A percentile compares a stretch with the other conserved stretches of the same genome.
Evolutionary conservation across 2,797 vertebrate species (phyloP).

Genomic region (Helicolenus hilgendorfi): DNA sequence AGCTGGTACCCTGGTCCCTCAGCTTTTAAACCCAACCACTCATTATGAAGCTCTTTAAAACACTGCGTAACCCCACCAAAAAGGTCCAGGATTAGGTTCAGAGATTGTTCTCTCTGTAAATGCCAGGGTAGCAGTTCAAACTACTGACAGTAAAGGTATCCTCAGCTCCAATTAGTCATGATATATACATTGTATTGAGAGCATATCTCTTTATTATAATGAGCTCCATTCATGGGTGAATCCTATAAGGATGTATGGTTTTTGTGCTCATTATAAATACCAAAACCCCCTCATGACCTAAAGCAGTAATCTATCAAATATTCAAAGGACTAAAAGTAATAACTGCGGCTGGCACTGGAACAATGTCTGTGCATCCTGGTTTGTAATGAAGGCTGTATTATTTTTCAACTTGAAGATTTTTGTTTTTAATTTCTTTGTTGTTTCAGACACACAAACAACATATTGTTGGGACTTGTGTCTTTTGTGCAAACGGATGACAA

Average conservation of each 20-base stretch:
- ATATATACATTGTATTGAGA: constrained; percentile 57
- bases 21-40: constrained; percentile 82
- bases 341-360: neutral
- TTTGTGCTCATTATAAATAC: constrained; percentile 72
- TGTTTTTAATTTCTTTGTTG: neutral
- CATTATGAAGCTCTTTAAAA: constrained; percentile 79
- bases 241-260: constrained; percentile 41
- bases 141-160: constrained; percentile 68
- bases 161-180: constrained; percentile 75
- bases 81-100: constrained; percentile 68
- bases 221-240: constrained; percentile 34
- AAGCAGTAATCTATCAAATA: constrained; percentile 48
- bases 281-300: constrained; percentile 21
- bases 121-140: constrained; percentile 77
- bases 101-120: constrained; percentile 71
- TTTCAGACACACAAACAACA: neutral
- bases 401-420: neutral
- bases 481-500: neutral
- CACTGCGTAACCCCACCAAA: constrained; percentile 49
- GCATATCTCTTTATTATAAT: constrained; percentile 68
- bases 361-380: neutral
- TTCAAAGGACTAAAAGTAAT: constrained; percentile 35
- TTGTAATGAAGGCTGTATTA: neutral
- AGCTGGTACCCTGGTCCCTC: constrained; percentile 72
- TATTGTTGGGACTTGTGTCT: neutral